A percentile compares a stretch with the other conserved stretches of the same genome.
These are phyloP conservation scores for Carabus problematicus DNA, from an alignment of 2,888 invertebrate species.

Conservation along the genomic window DNA sequence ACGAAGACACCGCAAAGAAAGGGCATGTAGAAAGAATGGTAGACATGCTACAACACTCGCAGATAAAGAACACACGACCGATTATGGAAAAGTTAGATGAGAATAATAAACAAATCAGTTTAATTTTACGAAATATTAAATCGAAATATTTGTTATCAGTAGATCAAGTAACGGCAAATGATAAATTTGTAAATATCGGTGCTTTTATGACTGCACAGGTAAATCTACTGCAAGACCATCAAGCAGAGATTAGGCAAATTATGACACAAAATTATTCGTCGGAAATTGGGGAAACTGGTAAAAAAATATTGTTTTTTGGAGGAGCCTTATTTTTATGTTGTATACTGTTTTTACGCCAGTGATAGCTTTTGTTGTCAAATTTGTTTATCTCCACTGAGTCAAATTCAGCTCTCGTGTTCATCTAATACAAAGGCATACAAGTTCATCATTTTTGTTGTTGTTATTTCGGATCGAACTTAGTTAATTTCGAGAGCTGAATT, in stretches of 20 bases:
- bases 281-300: too few species aligned
- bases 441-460: too few species aligned
- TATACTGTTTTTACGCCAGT: too few species aligned
- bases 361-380: too few species aligned
- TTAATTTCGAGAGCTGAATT: too few species aligned
- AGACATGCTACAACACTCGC: background rate
- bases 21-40: constrained; percentile 8
- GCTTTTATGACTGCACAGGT: constrained; percentile 12
- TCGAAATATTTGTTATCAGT: background rate
- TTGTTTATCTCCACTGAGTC: too few species aligned
- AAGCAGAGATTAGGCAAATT: constrained; percentile 22
- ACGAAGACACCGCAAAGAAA: background rate
- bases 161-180: background rate
- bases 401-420: too few species aligned
- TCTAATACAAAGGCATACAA: too few species aligned
- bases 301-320: too few species aligned
- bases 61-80: background rate
- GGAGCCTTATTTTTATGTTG: too few species aligned
- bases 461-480: too few species aligned
- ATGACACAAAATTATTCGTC: too few species aligned
- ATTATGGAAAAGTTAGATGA: constrained; percentile 17
- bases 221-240: constrained; percentile 17
- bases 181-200: constrained; percentile 9
- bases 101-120: constrained; percentile 10
- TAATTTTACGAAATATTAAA: background rate